These are phyloP conservation scores for Cydia splendana DNA, from an alignment of 1,140 invertebrate species.

Conservation along the genomic window DNA sequence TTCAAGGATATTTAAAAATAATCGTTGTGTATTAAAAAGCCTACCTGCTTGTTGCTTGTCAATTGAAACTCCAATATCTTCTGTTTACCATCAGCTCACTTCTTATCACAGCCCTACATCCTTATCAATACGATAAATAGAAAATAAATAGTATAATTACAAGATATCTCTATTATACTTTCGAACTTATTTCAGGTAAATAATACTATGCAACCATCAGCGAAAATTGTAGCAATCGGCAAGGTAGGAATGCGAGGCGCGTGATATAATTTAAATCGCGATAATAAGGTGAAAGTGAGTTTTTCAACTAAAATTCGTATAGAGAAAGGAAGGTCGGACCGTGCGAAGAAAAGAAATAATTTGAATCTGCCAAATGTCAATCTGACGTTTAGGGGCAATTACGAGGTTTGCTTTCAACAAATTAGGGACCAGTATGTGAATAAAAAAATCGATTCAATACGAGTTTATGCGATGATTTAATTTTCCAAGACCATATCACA, in stretches of 20 bases:
- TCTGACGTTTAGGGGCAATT: neutral
- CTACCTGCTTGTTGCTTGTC: conserved; percentile 8
- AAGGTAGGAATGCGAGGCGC: neutral
- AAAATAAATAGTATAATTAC: conserved; percentile 28
- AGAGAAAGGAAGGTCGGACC: conserved; percentile 28
- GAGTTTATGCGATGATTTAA: no score
- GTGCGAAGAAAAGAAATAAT: conserved; percentile 27
- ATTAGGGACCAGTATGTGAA: neutral
- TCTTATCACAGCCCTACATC: conserved; percentile 23
- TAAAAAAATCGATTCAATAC: conserved; percentile 9
- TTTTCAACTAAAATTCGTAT: conserved; percentile 17
- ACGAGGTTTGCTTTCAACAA: neutral
- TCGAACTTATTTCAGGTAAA: neutral
- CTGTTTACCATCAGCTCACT: conserved; percentile 27
- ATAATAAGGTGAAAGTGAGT: conserved; percentile 15
- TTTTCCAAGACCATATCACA: no score
- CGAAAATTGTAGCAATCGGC: neutral
- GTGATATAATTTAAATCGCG: conserved; percentile 20
- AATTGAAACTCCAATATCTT: conserved; percentile 22
- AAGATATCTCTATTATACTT: neutral
- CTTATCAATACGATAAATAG: conserved; percentile 29
- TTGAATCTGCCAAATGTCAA: conserved; percentile 24
- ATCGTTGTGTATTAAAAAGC: neutral
- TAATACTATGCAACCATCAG: neutral
- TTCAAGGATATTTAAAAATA: conserved; percentile 10